These are phyloP conservation scores for Drosophila navojoa DNA, from an alignment of 1,140 invertebrate genomes.

Conservation along the genomic window DNA sequence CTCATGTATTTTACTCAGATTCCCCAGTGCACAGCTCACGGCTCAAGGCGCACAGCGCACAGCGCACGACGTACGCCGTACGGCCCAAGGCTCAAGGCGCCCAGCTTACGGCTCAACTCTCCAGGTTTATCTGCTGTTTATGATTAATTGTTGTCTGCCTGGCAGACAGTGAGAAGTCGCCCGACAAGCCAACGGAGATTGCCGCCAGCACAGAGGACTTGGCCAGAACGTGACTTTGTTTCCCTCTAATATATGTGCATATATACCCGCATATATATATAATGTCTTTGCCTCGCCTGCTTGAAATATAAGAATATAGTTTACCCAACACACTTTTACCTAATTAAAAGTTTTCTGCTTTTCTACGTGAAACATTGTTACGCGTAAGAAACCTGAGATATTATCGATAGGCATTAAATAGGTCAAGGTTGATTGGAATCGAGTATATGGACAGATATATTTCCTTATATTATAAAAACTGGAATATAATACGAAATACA, in stretches of 20 bases:
- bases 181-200: constrained; percentile 17
- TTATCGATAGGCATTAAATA: neutral
- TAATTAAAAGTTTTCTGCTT: constrained; percentile 8
- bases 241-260: neutral
- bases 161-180: constrained; percentile 26
- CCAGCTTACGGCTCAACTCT: constrained; percentile 7
- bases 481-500: no score
- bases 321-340: neutral
- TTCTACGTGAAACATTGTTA: neutral
- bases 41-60: neutral
- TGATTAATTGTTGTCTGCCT: constrained; percentile 45
- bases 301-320: neutral
- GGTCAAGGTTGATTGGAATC: neutral
- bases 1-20: constrained; percentile 36
- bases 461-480: no score
- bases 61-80: neutral
- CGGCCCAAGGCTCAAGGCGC: neutral
- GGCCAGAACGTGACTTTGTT: constrained; percentile 19
- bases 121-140: constrained; percentile 47
- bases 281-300: no score
- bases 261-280: neutral
- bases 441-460: no score
- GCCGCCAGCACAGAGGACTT: constrained; percentile 5
- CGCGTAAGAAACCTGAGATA: neutral
- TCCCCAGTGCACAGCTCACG: neutral